Base-by-base conservation (phyloP, 2,888 invertebrate genomes). In the Harpagoxenus sublaevis region DNA sequence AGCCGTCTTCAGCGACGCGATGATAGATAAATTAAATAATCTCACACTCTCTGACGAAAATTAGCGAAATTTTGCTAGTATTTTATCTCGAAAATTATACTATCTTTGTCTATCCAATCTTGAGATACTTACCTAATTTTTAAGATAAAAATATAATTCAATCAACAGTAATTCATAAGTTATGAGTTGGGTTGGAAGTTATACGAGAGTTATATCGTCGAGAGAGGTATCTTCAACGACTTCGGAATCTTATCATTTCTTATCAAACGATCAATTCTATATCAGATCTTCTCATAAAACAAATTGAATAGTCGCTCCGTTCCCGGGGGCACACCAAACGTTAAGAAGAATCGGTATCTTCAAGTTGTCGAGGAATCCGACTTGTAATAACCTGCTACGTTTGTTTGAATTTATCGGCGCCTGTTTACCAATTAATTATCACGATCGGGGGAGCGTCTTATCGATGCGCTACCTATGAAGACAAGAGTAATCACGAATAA, bases 381-480 rank as follows among this genome's bases (percentile, higher is more conserved):
- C 35, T 48, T 55, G 48, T 81, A 81, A 81, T 81, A 81, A 81
- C 35, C 55, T 57, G 55, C 73, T 75, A 71, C 81, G 68, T 60
- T 57, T 35, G 84, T 48, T 71, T 55, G 31, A 70, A 84, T 70
- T 23, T 35, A 60, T 55, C 12, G 63, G 31, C 2, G 31, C 18
- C 66, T 39, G 62, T 55, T 28, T 51, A 39, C 45, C 83, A 85
- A 88, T 89, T 88, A 87, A 87, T 87, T 63, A 60, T 51, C 83
- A 28, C 51, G 62, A 60, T 60, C 68, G 63, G n/a, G 45, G n/a
- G 23, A 53, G 55, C 74, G 62, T 82, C 42, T 84, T 77, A 68
- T 83, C 48, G 53, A 65, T 39, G 28, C 48, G 68, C 68, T 82
- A 82, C 68, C 74, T 68, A 75, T 83, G 74, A 86, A 57, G 65